Base-by-base conservation (phyloP, 1,140 invertebrate genomes). In the Condylostylus longicornis region DNA sequence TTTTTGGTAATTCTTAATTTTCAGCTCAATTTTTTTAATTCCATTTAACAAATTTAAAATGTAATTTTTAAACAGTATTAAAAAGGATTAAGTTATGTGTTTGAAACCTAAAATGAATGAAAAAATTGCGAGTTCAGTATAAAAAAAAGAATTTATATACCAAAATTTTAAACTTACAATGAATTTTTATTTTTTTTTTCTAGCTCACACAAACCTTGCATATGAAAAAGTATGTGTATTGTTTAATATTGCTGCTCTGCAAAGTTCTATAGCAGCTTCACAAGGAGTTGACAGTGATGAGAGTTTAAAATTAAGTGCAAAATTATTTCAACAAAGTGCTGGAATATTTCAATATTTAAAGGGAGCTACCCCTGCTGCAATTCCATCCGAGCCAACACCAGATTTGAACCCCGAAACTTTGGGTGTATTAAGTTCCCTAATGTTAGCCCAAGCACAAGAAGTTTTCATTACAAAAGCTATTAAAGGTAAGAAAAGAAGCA, bases 361-460 rank as follows among this genome's bases (percentile, higher is more conserved):
- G 62, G 75, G 77, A 33, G 79, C 76, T 37, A 76, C 91, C 7
- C 74, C 90, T 62, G 70, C 82, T 38, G 74, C 79, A 1, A 79
- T 94, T 45, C 87, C 89, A 51, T 85, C 90, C 62, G 93, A 98
- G 50, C 87, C 90, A 4, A 96, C 91, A 1, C 85, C 88, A 5
- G 95, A 99, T 65, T 69, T 98, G 41, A 79, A 79, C 57, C 85
- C 90, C 6, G 94, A 98, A 44, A 87, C 89, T 3, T 67, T 98
- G 7, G 68, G 70, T 37, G 84, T 89, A 21, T 65, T 98, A 8
- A 72, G 80, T 19, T 66, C 77, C 10, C 63, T 98, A 31, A 97
- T 98, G 91, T 62, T 98, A 1, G 93, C 95, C 6, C 94, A 98
- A 63, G 94, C 89, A 1, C 94, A 98, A 66, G 95, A 99, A 67